Conservation (phyloP, 2,888 invertebrate genomes). For the Uropetala carovei region DNA sequence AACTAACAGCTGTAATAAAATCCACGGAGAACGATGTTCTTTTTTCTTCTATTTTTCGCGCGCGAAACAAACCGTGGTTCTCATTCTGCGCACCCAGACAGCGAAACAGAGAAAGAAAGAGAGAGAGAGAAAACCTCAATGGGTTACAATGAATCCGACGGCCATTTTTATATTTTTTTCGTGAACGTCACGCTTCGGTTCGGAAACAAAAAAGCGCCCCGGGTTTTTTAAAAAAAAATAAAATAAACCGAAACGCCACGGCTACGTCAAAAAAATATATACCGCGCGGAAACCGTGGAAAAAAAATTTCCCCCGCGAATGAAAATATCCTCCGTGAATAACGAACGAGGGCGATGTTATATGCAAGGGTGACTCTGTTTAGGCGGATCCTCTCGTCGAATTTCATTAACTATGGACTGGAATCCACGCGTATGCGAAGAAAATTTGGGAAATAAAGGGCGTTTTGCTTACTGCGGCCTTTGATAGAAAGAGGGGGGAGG, state of each 20-base stretch:
- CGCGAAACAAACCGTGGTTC: not conserved
- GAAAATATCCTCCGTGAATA: not conserved
- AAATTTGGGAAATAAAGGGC: not conserved
- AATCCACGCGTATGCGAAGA: not conserved
- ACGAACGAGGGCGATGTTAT: not conserved
- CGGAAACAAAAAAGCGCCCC: not conserved
- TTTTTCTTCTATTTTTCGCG: not conserved
- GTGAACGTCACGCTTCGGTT: conserved; percentile 20
- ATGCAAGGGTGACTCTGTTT: not conserved
- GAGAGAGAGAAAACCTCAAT: not conserved
- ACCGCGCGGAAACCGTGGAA: not conserved
- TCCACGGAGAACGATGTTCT: not conserved
- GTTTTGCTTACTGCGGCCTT: not conserved
- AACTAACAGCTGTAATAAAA: not conserved
- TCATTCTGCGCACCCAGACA: not conserved
- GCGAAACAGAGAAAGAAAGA: not conserved
- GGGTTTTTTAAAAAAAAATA: not conserved
- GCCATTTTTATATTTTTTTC: not conserved
- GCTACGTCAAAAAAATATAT: not conserved
- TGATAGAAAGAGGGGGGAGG: not conserved
- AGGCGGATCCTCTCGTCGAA: not conserved
- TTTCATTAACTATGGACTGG: not conserved
- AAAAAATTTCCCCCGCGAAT: not conserved
- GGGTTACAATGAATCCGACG: not conserved
- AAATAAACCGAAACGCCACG: not conserved